Conservation (phyloP, 2,888 invertebrate genomes). For the Folsomia candida region DNA sequence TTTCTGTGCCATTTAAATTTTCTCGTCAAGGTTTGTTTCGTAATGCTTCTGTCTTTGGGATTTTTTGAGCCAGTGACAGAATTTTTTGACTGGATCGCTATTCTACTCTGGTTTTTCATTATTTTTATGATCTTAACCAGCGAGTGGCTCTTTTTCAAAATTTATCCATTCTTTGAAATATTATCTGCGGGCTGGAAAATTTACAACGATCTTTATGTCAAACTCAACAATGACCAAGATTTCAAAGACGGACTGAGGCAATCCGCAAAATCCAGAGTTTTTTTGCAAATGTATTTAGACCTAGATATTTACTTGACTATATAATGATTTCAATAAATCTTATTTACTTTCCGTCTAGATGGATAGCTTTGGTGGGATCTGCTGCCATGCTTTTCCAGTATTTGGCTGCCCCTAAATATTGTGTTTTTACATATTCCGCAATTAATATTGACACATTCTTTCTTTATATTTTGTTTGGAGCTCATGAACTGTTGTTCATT, state of each 20-base stretch:
- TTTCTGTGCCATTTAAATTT: constrained; percentile 30
- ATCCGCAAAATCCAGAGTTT: constrained; percentile 18
- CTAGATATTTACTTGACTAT: background rate
- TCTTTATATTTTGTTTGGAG: constrained; percentile 26
- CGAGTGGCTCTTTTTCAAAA: constrained; percentile 25
- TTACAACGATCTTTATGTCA: constrained; percentile 14
- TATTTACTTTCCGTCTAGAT: constrained; percentile 1
- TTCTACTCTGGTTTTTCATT: constrained; percentile 31
- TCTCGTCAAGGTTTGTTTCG: constrained; percentile 19
- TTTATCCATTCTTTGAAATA: constrained; percentile 37
- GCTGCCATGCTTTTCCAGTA: constrained; percentile 35
- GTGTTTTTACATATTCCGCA: constrained; percentile 27
- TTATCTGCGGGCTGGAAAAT: constrained; percentile 29
- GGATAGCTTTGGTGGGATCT: constrained; percentile 28
- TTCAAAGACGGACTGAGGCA: constrained; percentile 17
- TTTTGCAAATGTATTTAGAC: constrained; percentile 25
- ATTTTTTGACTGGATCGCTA: constrained; percentile 30
- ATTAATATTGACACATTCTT: constrained; percentile 13
- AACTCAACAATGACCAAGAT: constrained; percentile 16
- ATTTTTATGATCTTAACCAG: constrained; percentile 28
- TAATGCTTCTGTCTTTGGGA: constrained; percentile 20
- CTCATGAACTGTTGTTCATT: constrained; percentile 33
- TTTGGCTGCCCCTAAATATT: constrained; percentile 30
- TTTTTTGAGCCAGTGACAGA: constrained; percentile 20
- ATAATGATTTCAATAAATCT: background rate